These are phyloP conservation scores for Agonum fuliginosum DNA, from an alignment of 2,888 invertebrate genomes.

Conservation along the genomic window DNA sequence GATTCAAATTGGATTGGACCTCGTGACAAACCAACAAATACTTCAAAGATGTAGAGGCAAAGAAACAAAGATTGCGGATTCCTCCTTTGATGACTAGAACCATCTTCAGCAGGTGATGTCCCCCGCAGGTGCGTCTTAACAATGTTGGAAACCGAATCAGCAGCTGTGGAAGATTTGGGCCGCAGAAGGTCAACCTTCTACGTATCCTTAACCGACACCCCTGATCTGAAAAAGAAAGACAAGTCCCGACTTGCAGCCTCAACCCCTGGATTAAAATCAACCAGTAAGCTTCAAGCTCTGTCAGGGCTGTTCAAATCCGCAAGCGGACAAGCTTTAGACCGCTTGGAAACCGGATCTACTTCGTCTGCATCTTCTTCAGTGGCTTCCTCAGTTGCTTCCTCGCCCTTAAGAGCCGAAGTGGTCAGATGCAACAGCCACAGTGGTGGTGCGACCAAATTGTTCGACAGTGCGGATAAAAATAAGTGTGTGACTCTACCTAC, in stretches of 20 bases:
- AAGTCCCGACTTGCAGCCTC: conserved; percentile 74
- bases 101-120: not conserved
- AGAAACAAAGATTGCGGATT: no score
- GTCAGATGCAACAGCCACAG: conserved; percentile 55
- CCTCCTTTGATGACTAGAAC: no score
- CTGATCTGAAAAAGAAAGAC: conserved; percentile 73
- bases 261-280: conserved; percentile 63
- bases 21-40: no score
- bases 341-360: conserved; percentile 55
- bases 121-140: conserved; percentile 44
- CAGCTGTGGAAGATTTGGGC: conserved; percentile 72
- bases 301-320: conserved; percentile 61
- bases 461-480: conserved; percentile 38
- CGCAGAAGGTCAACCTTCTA: conserved; percentile 85
- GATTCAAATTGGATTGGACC: no score
- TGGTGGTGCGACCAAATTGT: not conserved
- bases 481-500: conserved; percentile 58
- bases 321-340: conserved; percentile 61
- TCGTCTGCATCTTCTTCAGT: conserved; percentile 57
- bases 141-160: conserved; percentile 51
- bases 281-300: conserved; percentile 61
- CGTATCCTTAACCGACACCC: conserved; percentile 80
- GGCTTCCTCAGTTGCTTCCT: conserved; percentile 62
- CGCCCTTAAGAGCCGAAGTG: conserved; percentile 61
- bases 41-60: not conserved